Percentiles rank a stretch among this genome's conserved stretches.
These are phyloP conservation scores for Rhinolophus ferrumequinum DNA, from an alignment of 2,113 vertebrate species.

Conservation along the genomic window DNA sequence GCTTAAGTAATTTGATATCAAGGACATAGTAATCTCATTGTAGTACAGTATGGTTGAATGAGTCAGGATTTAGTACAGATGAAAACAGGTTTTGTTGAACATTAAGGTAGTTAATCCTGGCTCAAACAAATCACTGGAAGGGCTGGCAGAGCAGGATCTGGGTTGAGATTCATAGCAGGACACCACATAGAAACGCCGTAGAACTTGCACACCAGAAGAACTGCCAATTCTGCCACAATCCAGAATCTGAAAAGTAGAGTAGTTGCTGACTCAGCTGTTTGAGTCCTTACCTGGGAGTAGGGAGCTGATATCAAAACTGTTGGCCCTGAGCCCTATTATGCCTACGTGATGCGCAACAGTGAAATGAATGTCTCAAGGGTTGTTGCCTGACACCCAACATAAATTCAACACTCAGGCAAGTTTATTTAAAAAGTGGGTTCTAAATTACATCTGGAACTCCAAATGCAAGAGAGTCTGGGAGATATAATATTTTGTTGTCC, in stretches of 20 bases:
- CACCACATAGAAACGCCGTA: background rate
- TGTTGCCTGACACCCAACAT: background rate
- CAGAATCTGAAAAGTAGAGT: background rate
- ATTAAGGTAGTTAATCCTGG: background rate
- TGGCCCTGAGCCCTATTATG: background rate
- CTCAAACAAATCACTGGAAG: background rate
- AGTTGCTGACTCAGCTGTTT: background rate
- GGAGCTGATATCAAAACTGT: background rate
- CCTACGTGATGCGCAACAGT: background rate
- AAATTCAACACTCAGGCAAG: background rate
- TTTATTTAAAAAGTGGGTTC: background rate
- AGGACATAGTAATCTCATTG: background rate
- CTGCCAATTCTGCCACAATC: background rate
- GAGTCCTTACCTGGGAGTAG: background rate
- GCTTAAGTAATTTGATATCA: background rate
- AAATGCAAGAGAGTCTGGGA: background rate
- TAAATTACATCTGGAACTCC: conserved; percentile 38
- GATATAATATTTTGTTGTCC: background rate
- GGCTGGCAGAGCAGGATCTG: background rate
- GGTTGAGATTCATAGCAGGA: background rate
- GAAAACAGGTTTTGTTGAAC: conserved; percentile 32
- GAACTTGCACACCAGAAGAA: background rate
- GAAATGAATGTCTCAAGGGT: background rate
- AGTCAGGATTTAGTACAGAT: background rate
- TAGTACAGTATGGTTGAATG: background rate